phyloP scores from a whole-genome alignment of 2,888 invertebrate species.

The Onthophagus sagittarius region DNA sequence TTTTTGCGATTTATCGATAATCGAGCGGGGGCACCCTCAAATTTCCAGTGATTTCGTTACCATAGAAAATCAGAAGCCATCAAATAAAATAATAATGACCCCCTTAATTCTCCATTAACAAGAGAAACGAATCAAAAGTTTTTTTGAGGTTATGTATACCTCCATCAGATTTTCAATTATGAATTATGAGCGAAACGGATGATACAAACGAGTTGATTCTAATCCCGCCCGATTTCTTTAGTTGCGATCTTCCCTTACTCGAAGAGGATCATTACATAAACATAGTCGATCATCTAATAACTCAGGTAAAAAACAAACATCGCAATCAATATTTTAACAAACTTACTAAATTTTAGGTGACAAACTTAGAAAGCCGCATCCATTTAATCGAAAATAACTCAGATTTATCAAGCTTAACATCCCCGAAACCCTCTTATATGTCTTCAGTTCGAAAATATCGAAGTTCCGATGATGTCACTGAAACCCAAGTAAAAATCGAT shows the following conservation, averaged over 20 bases:
- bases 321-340: no score
- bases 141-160: slow-evolving; percentile 17
- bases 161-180: not conserved
- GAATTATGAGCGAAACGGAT: slow-evolving; percentile 67
- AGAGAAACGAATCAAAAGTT: not conserved
- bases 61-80: slow-evolving; percentile 8
- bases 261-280: slow-evolving; percentile 43
- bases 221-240: slow-evolving; percentile 75
- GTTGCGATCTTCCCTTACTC: slow-evolving; percentile 53
- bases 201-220: slow-evolving; percentile 78
- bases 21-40: not conserved
- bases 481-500: no score
- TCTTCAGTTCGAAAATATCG: slow-evolving; percentile 33
- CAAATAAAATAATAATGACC: not conserved
- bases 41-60: slow-evolving; percentile 9
- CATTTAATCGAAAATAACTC: slow-evolving; percentile 50
- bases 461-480: slow-evolving; percentile 36
- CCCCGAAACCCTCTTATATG: slow-evolving; percentile 25
- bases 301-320: no score
- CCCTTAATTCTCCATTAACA: not conserved
- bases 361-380: slow-evolving; percentile 53
- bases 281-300: slow-evolving; percentile 61
- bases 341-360: slow-evolving; percentile 53
- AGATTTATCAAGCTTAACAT: slow-evolving; percentile 33
- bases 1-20: not conserved